These are phyloP conservation scores for Apoderus coryli DNA, from an alignment of 2,888 invertebrate genomes.

Conservation along the genomic window DNA sequence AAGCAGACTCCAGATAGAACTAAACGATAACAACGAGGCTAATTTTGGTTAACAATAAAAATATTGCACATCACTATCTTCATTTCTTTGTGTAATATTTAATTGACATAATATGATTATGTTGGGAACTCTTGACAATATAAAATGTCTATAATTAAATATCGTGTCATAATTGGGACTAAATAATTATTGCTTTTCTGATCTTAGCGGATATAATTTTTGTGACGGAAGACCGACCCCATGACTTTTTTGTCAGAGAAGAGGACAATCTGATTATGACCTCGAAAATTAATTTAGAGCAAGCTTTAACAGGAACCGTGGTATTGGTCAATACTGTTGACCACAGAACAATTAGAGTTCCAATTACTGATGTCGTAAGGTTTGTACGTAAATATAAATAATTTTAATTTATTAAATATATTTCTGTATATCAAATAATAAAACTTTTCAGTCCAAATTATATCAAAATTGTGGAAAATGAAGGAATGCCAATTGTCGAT, in stretches of 20 bases:
- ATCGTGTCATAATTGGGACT: background rate
- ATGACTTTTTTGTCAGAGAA: conserved; percentile 48
- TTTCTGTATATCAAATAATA: conserved; percentile 6
- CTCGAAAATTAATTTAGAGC: conserved; percentile 44
- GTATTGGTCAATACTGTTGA: conserved; percentile 56
- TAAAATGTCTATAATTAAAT: background rate
- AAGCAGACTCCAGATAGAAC: too few relatives aligned
- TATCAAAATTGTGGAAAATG: conserved; percentile 50
- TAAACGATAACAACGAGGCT: too few relatives aligned
- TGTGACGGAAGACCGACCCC: conserved; percentile 54
- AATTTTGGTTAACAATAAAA: too few relatives aligned
- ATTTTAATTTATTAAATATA: too few relatives aligned
- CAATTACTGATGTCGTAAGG: conserved; percentile 57
- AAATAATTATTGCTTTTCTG: conserved; percentile 5
- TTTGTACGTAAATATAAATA: conserved; percentile 30
- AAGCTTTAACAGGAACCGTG: conserved; percentile 56
- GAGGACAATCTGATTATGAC: conserved; percentile 52
- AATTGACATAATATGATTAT: too few relatives aligned
- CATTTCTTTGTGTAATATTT: background rate
- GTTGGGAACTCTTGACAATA: too few relatives aligned
- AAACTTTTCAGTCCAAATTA: conserved; percentile 42
- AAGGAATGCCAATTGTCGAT: conserved; percentile 57
- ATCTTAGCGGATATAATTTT: conserved; percentile 57
- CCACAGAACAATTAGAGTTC: conserved; percentile 48
- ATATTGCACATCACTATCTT: too few relatives aligned